Percentiles rank a stretch among this genome's conserved stretches.
Evolutionary conservation across 2,113 vertebrate species (phyloP).

Genomic region (Tetrax tetrax): DNA sequence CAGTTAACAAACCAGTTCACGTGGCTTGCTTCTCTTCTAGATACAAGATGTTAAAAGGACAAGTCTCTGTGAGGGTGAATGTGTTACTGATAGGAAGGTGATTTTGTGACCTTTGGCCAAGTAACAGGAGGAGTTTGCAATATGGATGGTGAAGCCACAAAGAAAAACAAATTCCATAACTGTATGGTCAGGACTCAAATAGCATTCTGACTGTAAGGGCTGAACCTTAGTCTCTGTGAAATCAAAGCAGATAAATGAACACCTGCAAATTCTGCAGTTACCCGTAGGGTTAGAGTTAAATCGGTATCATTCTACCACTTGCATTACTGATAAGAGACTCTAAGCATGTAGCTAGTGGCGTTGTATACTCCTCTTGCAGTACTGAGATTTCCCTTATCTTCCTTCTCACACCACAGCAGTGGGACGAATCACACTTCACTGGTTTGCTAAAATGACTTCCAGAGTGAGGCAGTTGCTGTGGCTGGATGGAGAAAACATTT

Average conservation of each 20-base stretch:
- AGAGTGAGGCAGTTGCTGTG: neutral
- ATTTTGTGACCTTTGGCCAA: neutral
- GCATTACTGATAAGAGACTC: neutral
- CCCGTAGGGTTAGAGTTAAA: neutral
- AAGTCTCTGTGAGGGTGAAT: neutral
- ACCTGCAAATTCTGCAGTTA: neutral
- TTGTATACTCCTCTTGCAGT: neutral
- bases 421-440: neutral
- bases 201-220: neutral
- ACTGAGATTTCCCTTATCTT: slow-evolving; percentile 16
- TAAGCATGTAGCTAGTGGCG: neutral
- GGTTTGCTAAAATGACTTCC: neutral
- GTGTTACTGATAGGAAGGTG: neutral
- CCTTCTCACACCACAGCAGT: neutral
- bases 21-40: neutral
- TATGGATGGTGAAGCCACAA: neutral
- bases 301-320: neutral
- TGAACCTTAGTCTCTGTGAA: neutral
- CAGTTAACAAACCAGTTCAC: neutral
- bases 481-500: neutral
- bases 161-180: neutral
- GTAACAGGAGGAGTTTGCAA: neutral
- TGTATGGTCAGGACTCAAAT: neutral
- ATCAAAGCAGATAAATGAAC: neutral
- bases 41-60: neutral